These are phyloP conservation scores for Drosophila fuyamai DNA, from an alignment of 1,140 invertebrate genomes.

Conservation along the genomic window DNA sequence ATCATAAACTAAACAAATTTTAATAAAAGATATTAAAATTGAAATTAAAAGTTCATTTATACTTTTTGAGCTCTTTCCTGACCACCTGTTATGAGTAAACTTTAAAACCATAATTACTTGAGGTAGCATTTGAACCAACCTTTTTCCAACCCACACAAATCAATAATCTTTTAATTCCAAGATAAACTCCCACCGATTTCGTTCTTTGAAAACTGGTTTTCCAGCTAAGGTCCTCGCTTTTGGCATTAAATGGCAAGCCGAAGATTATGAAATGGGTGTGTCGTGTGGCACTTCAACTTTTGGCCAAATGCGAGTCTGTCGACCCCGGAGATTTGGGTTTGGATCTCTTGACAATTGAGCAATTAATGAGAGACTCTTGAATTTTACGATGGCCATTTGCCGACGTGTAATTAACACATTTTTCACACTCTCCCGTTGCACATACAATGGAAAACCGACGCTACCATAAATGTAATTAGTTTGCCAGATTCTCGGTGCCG, in stretches of 20 bases:
- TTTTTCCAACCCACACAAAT: not conserved
- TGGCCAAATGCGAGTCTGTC: constrained; percentile 34
- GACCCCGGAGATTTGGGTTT: constrained; percentile 16
- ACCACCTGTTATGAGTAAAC: no score
- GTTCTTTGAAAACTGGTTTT: constrained; percentile 35
- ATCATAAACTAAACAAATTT: no score
- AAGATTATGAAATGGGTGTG: constrained; percentile 51
- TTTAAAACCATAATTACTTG: not conserved
- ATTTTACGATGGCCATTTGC: constrained; percentile 40
- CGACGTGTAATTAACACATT: constrained; percentile 46
- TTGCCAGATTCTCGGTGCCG: constrained; percentile 38
- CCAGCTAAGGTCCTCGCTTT: constrained; percentile 20
- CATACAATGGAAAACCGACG: constrained; percentile 35
- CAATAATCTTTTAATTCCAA: constrained; percentile 1
- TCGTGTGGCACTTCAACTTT: constrained; percentile 32
- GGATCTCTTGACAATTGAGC: constrained; percentile 38
- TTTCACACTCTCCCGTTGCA: constrained; percentile 45
- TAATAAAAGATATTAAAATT: no score
- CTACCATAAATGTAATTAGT: constrained; percentile 43
- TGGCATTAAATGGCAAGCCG: constrained; percentile 29
- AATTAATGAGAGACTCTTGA: constrained; percentile 48
- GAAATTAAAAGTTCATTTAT: no score
- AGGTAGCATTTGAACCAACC: constrained; percentile 9
- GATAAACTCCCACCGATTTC: constrained; percentile 9
- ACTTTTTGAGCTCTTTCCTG: no score